These are phyloP conservation scores for Aurelia sp. DNA, from an alignment of 30 jellyfish, hydroid and myxozoan species.

Conservation along the genomic window DNA sequence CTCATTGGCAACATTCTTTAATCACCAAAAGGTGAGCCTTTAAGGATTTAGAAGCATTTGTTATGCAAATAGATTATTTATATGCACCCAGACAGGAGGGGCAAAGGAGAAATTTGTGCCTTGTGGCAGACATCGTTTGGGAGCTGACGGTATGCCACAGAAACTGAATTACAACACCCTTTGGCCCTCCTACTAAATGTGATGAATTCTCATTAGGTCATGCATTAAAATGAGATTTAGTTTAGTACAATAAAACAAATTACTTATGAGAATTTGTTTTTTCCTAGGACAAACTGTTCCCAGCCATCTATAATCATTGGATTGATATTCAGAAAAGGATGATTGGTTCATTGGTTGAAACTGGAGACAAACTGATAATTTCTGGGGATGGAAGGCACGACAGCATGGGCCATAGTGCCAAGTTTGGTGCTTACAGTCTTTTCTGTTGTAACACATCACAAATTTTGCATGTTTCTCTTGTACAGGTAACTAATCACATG, in stretches of 20 bases:
- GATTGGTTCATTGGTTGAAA: neutral
- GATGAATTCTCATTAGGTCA: too few relatives aligned
- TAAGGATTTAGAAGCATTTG: neutral
- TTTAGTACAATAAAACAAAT: too few relatives aligned
- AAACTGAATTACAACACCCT: too few relatives aligned
- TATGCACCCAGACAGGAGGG: too few relatives aligned
- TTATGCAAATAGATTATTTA: too few relatives aligned
- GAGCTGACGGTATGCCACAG: too few relatives aligned
- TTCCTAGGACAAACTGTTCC: conserved; percentile 17
- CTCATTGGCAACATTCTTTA: neutral
- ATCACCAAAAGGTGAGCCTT: conserved; percentile 14
- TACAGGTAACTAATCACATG: conserved; percentile 28
- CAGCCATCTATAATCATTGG: conserved; percentile 3
- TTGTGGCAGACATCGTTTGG: too few relatives aligned
- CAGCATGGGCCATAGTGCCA: conserved; percentile 38
- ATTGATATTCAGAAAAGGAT: neutral
- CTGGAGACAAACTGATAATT: conserved; percentile 10
- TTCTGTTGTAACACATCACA: conserved; percentile 16
- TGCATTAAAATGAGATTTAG: too few relatives aligned
- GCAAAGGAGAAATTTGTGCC: too few relatives aligned
- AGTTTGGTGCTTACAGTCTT: conserved; percentile 33
- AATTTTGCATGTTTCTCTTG: conserved; percentile 35
- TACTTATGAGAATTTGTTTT: too few relatives aligned
- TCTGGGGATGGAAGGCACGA: conserved; percentile 42
- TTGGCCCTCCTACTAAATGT: too few relatives aligned